Conservation (phyloP, 2,113 vertebrate species). For the Alosa alosa region DNA sequence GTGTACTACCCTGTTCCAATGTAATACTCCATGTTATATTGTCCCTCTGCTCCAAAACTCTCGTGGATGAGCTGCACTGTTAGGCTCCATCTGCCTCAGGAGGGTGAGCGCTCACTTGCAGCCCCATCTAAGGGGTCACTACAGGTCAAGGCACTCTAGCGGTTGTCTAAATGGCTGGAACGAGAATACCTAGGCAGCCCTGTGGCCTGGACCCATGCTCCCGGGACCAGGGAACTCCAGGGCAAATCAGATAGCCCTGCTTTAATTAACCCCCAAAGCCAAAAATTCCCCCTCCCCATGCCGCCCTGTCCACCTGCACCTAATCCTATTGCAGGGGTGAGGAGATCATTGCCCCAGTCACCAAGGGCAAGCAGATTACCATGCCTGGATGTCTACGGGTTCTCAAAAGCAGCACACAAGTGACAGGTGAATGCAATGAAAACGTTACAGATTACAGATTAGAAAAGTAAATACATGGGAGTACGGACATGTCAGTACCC, state of each 20-base stretch:
- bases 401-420: background rate
- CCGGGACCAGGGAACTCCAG: background rate
- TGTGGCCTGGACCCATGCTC: background rate
- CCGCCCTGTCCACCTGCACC: background rate
- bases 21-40: background rate
- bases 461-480: too few species aligned
- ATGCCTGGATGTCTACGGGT: background rate
- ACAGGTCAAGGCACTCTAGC: background rate
- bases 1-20: background rate
- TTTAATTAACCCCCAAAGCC: background rate
- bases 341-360: background rate
- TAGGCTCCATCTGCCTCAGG: background rate
- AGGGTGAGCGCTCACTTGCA: background rate
- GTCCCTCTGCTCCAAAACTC: too few species aligned
- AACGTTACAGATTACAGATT: background rate
- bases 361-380: background rate
- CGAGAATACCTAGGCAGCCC: background rate
- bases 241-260: background rate
- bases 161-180: background rate
- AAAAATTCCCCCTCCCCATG: background rate
- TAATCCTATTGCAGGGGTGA: background rate
- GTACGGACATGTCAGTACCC: background rate
- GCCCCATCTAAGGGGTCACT: background rate
- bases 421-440: background rate
- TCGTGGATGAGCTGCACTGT: background rate